phyloP scores from a whole-genome alignment of 2,113 vertebrate species.

The Cinclus cinclus region DNA sequence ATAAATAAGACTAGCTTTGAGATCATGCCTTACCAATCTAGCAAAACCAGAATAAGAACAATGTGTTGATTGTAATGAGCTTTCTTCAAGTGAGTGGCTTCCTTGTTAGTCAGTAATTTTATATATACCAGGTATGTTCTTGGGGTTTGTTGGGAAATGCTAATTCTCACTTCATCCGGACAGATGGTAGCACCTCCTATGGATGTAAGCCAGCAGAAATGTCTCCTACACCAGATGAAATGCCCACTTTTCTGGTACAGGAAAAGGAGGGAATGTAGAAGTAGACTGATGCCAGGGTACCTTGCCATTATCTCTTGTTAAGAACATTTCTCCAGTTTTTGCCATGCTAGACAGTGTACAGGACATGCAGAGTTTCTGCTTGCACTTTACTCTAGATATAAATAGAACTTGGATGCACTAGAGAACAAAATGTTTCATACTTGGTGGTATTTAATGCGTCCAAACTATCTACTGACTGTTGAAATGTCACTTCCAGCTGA shows the following conservation, averaged over 20 bases:
- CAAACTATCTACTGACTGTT: not conserved
- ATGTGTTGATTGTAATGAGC: not conserved
- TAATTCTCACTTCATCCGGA: not conserved
- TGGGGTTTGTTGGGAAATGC: not conserved
- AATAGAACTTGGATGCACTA: not conserved
- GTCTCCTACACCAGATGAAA: not conserved
- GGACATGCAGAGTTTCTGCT: not conserved
- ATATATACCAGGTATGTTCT: not conserved
- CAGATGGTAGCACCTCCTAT: not conserved
- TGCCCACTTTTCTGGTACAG: not conserved
- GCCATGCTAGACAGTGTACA: not conserved
- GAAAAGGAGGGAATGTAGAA: not conserved
- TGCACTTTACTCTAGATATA: not conserved
- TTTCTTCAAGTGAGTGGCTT: not conserved
- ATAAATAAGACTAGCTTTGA: not conserved
- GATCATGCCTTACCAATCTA: not conserved
- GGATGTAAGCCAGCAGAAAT: not conserved
- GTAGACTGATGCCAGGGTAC: not conserved
- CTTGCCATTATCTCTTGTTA: not conserved
- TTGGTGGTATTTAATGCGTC: not conserved
- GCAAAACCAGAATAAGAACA: not conserved
- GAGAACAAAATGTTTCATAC: not conserved
- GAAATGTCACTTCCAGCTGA: conserved; percentile 6
- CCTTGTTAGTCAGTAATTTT: not conserved
- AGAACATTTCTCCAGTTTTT: not conserved